Percentiles rank a stretch among this genome's conserved stretches.
Conservation (phyloP, 2,797 vertebrate species). For the Pseudochromis fuscus region DNA sequence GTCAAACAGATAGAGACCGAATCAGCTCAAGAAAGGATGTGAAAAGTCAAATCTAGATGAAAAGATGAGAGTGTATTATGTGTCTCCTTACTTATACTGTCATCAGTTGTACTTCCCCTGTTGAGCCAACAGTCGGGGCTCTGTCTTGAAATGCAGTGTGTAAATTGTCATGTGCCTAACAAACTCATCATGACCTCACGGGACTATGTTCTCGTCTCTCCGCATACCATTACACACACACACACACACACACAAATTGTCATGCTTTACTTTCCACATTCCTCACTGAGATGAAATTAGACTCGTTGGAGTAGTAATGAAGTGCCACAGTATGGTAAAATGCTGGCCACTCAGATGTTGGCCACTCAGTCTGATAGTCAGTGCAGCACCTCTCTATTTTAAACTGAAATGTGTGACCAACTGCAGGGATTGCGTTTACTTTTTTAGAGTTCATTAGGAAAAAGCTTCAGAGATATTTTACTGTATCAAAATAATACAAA, state of each 20-base stretch:
- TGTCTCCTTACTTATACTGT: neutral
- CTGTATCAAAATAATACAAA: too few species aligned
- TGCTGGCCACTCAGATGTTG: neutral
- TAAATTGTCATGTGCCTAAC: constrained; percentile 62
- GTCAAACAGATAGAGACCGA: neutral
- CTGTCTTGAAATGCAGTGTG: constrained; percentile 35
- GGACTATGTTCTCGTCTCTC: constrained; percentile 34
- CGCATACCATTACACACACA: constrained; percentile 15
- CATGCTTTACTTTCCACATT: constrained; percentile 51
- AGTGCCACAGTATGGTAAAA: constrained; percentile 26
- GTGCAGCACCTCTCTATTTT: too few species aligned
- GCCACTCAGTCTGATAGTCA: too few species aligned
- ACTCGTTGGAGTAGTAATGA: constrained; percentile 47
- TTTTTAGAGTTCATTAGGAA: too few species aligned
- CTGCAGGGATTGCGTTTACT: too few species aligned
- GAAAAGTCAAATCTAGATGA: constrained; percentile 15
- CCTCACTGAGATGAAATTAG: constrained; percentile 55
- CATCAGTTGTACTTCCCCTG: neutral
- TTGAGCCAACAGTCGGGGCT: constrained; percentile 4
- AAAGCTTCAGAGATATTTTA: too few species aligned
- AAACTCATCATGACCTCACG: constrained; percentile 61
- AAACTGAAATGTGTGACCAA: too few species aligned
- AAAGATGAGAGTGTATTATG: neutral
- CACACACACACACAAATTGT: constrained; percentile 8
- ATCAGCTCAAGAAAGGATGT: constrained; percentile 1